Percentiles rank a stretch among this genome's conserved stretches.
Conservation (phyloP, 2,888 invertebrate species). For the Aspidiotus destructor region DNA sequence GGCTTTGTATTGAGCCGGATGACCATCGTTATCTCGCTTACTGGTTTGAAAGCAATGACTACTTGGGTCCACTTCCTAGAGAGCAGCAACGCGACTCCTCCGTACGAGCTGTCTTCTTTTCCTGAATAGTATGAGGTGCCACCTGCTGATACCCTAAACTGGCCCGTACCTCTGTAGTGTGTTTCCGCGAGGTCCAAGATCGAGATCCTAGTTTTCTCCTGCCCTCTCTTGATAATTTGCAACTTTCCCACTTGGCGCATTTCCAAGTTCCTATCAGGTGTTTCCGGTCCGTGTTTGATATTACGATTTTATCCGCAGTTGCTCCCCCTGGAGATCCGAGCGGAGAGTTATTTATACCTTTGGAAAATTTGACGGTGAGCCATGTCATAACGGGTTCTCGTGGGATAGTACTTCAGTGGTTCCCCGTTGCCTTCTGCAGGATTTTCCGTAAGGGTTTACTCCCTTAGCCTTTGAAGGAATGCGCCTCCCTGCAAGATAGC, state of each 20-base stretch:
- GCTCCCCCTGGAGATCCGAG: not conserved
- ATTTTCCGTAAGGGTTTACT: no score
- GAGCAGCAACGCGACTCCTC: not conserved
- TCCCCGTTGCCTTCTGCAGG: not conserved
- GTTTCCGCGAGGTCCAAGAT: not conserved
- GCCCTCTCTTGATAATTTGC: not conserved
- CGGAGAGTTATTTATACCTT: not conserved
- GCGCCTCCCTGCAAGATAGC: no score
- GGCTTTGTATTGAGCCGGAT: not conserved
- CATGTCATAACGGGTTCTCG: not conserved
- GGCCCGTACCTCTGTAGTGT: not conserved
- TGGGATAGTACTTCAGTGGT: constrained; percentile 2
- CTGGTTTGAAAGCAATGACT: not conserved
- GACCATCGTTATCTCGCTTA: not conserved
- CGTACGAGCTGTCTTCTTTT: not conserved
- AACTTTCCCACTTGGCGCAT: not conserved
- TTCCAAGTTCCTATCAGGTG: not conserved
- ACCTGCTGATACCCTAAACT: not conserved
- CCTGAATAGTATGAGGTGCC: not conserved
- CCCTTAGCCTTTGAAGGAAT: no score
- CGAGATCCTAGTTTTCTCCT: not conserved
- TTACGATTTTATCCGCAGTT: not conserved
- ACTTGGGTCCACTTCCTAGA: not conserved
- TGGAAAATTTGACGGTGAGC: not conserved
- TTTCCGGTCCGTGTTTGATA: not conserved